These are phyloP conservation scores for Morpho deidamia DNA, from an alignment of 2,888 invertebrate genomes.

Conservation along the genomic window DNA sequence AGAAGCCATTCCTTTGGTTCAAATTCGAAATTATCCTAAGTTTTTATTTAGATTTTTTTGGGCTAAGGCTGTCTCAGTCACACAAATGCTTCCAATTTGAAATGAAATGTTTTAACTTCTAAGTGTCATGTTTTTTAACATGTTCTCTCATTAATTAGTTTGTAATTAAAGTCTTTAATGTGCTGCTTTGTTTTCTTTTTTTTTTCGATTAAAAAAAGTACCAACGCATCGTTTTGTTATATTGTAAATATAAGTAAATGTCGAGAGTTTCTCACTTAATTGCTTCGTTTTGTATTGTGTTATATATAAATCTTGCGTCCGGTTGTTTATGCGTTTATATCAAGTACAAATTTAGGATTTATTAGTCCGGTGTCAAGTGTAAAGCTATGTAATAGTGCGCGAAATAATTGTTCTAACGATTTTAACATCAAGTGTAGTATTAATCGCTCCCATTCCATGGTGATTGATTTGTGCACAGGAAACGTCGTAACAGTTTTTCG, in stretches of 20 bases:
- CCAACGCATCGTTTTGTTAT: conserved; percentile 31
- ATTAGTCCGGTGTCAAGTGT: conserved; percentile 33
- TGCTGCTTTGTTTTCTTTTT: conserved; percentile 49
- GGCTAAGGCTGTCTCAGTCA: conserved; percentile 53
- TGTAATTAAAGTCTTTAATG: conserved; percentile 58
- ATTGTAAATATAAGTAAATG: conserved; percentile 46
- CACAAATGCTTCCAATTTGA: conserved; percentile 65
- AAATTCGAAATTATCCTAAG: neutral
- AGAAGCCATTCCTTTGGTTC: neutral
- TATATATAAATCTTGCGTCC: conserved; percentile 55
- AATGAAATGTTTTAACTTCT: conserved; percentile 33
- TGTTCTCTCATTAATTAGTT: conserved; percentile 62
- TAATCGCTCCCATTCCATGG: conserved; percentile 54
- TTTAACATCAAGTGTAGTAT: conserved; percentile 37
- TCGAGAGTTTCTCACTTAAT: conserved; percentile 39
- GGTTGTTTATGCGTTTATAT: conserved; percentile 48
- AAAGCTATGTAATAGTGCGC: conserved; percentile 30
- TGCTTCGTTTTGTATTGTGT: conserved; percentile 27
- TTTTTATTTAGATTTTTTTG: conserved; percentile 36
- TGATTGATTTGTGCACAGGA: conserved; percentile 23
- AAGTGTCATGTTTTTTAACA: conserved; percentile 61
- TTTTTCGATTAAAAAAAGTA: conserved; percentile 28
- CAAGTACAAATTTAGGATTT: conserved; percentile 69
- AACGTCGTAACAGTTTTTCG: conserved; percentile 53
- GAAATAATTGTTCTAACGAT: neutral